These are phyloP conservation scores for Vidua chalybeata DNA, from an alignment of 2,113 vertebrate species.

Conservation along the genomic window DNA sequence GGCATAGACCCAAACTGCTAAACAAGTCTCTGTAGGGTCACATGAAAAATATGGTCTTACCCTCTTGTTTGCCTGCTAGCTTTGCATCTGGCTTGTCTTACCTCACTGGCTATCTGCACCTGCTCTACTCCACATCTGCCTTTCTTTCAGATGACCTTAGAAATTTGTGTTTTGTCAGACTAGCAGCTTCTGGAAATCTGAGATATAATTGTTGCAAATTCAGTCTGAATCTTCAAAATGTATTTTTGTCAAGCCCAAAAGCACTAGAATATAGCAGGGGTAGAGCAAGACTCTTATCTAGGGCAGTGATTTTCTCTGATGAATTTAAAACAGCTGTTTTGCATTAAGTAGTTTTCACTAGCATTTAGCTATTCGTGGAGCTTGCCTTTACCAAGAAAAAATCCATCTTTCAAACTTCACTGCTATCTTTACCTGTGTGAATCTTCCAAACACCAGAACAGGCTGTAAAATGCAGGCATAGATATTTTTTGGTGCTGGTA, in stretches of 20 bases:
- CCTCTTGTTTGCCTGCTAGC: neutral
- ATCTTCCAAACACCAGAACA: neutral
- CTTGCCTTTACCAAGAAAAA: neutral
- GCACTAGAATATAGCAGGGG: neutral
- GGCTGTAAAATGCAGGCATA: neutral
- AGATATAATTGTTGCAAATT: neutral
- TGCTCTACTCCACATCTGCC: neutral
- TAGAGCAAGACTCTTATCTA: neutral
- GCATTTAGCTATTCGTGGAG: neutral
- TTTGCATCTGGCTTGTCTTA: constrained; percentile 10
- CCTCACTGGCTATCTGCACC: neutral
- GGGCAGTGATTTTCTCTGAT: neutral
- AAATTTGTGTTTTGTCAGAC: neutral
- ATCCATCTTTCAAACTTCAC: neutral
- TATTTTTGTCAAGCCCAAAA: neutral
- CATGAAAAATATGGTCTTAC: neutral
- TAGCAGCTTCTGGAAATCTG: neutral
- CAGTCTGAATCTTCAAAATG: neutral
- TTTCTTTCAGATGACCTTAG: neutral
- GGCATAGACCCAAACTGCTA: neutral
- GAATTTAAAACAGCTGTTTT: neutral
- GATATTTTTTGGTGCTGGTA: neutral
- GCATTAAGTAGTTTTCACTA: neutral
- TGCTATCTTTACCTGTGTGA: neutral
- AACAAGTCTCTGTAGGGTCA: neutral